Conservation (phyloP, 2,888 invertebrate genomes). For the Flexamia atlantica region DNA sequence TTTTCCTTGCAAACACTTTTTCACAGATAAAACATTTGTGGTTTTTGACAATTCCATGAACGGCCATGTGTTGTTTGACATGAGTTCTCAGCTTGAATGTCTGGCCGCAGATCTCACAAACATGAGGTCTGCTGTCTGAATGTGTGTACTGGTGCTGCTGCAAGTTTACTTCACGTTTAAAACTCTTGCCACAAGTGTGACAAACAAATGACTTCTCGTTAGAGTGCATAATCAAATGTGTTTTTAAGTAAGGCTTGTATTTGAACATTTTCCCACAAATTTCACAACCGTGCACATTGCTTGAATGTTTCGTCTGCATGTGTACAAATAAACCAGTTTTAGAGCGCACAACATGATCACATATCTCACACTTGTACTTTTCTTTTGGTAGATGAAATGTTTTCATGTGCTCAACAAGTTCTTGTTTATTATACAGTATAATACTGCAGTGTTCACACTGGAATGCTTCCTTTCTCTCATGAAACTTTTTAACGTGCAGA, state of each 20-base stretch:
- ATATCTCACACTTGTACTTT: not conserved
- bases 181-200: constrained; percentile 19
- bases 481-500: not conserved
- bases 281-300: not conserved
- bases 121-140: not conserved
- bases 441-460: not conserved
- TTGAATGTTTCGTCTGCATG: not conserved
- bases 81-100: constrained; percentile 20
- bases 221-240: not conserved
- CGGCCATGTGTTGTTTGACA: constrained; percentile 31
- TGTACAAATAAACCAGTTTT: not conserved
- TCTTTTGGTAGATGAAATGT: not conserved
- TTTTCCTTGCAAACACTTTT: not conserved
- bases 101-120: not conserved
- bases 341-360: not conserved
- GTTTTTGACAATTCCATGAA: not conserved
- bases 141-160: not conserved
- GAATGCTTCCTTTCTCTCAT: not conserved
- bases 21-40: not conserved
- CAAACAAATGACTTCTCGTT: constrained; percentile 8
- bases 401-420: not conserved
- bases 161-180: not conserved
- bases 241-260: not conserved
- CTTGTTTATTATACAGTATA: not conserved
- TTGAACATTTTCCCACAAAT: not conserved